A percentile compares a stretch with the other conserved stretches of the same genome.
These are phyloP conservation scores for Pardalotus punctatus DNA, from an alignment of 2,113 vertebrate genomes.

Conservation along the genomic window DNA sequence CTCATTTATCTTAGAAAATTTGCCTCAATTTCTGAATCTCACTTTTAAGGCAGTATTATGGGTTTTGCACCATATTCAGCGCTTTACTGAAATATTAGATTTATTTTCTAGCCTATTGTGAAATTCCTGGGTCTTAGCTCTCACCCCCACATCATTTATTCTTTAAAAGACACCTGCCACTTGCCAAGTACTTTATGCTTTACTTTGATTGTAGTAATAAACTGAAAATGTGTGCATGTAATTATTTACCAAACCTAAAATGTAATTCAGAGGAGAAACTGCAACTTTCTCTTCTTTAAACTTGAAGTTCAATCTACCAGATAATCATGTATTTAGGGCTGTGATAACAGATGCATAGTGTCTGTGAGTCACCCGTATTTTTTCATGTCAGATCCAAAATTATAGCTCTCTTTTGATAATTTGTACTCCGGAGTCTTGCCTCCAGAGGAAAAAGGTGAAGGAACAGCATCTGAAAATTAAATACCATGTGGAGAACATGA, in stretches of 20 bases:
- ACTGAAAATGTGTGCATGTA: background rate
- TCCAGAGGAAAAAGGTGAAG: conserved; percentile 15
- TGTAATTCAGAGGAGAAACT: background rate
- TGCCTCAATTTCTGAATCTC: background rate
- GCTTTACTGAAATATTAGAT: background rate
- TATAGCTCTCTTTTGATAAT: conserved; percentile 1
- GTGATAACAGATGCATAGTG: background rate
- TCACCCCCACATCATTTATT: background rate
- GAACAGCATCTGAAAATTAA: conserved; percentile 20
- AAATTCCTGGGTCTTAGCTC: background rate
- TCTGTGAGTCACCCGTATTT: background rate
- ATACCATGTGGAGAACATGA: background rate
- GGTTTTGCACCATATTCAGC: background rate
- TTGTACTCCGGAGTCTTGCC: background rate
- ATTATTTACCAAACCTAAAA: background rate
- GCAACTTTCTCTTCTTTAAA: background rate
- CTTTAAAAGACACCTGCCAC: background rate
- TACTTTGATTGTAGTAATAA: background rate
- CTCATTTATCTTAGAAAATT: background rate
- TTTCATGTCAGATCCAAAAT: conserved; percentile 41
- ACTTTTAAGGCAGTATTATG: background rate
- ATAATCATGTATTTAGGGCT: conserved; percentile 26
- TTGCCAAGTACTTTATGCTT: background rate
- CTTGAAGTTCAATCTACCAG: background rate
- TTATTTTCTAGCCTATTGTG: background rate